A percentile compares a stretch with the other conserved stretches of the same genome.
phyloP scores from a whole-genome alignment of 2,797 vertebrate genomes.

The Anniella stebbinsi region DNA sequence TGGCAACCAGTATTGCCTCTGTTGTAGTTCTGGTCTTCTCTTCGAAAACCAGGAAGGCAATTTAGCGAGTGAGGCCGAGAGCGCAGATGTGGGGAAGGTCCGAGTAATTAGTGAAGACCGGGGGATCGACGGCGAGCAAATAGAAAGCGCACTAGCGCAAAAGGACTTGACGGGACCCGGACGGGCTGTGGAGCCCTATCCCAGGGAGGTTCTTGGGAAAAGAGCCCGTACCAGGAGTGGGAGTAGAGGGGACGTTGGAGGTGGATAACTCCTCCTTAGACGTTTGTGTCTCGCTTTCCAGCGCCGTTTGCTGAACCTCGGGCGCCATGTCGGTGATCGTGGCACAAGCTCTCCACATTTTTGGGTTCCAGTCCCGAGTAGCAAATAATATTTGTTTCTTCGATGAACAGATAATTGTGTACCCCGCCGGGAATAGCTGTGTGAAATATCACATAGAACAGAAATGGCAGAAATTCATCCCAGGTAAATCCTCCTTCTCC shows the following conservation, averaged over 20 bases:
- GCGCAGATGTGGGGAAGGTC: background rate
- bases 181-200: background rate
- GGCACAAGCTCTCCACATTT: constrained; percentile 83
- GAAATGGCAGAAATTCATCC: constrained; percentile 88
- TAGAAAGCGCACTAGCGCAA: background rate
- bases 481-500: constrained; percentile 79
- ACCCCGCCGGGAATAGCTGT: constrained; percentile 88
- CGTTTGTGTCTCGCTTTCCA: background rate
- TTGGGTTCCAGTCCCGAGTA: constrained; percentile 87
- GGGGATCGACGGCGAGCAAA: background rate
- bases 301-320: background rate
- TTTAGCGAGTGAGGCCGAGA: background rate
- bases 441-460: constrained; percentile 87
- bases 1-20: background rate
- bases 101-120: background rate
- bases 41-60: background rate
- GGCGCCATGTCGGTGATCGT: constrained; percentile 78
- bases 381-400: constrained; percentile 87
- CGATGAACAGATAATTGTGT: constrained; percentile 89
- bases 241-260: background rate
- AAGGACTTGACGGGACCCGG: background rate
- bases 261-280: background rate
- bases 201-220: background rate
- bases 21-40: background rate
- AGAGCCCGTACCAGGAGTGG: background rate